phyloP scores from a whole-genome alignment of 2,113 vertebrate species.

The Chloroceryle aenea region DNA sequence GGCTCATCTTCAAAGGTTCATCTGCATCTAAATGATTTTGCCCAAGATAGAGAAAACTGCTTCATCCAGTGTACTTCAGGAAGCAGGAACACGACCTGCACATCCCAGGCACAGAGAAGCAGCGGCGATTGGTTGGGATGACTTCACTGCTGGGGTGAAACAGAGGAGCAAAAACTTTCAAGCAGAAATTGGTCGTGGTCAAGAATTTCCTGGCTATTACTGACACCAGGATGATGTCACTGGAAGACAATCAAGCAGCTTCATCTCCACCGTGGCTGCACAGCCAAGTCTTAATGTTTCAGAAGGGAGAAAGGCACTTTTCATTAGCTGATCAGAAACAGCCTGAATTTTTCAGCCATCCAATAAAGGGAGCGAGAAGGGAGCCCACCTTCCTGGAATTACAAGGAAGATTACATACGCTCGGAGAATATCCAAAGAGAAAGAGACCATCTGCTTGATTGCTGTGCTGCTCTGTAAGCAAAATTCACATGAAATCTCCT shows the following conservation, averaged over 20 bases:
- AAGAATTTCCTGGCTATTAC: conserved; percentile 44
- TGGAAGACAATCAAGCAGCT: conserved; percentile 27
- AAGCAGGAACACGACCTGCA: background rate
- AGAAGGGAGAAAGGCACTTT: background rate
- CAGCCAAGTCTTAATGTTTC: conserved; percentile 18
- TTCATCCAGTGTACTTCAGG: background rate
- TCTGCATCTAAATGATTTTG: background rate
- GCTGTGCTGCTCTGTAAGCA: conserved; percentile 54
- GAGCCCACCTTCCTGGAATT: conserved; percentile 38
- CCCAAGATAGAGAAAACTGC: background rate
- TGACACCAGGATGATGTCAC: conserved; percentile 26
- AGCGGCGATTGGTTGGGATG: background rate
- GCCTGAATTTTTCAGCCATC: background rate
- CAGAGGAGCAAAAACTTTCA: conserved; percentile 28
- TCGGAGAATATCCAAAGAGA: conserved; percentile 43
- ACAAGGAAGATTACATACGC: conserved; percentile 27
- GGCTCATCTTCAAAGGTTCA: background rate
- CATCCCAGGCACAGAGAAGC: background rate
- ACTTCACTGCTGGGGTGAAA: conserved; percentile 49
- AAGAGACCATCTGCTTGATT: conserved; percentile 64
- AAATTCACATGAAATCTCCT: conserved; percentile 27
- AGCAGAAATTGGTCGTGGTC: conserved; percentile 1
- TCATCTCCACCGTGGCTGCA: background rate
- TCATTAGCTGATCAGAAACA: conserved; percentile 32
- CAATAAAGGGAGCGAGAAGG: background rate